Percentiles rank a stretch among this genome's conserved stretches.
These are phyloP conservation scores for Vanessa atalanta DNA, from an alignment of 1,140 invertebrate species.

Conservation along the genomic window DNA sequence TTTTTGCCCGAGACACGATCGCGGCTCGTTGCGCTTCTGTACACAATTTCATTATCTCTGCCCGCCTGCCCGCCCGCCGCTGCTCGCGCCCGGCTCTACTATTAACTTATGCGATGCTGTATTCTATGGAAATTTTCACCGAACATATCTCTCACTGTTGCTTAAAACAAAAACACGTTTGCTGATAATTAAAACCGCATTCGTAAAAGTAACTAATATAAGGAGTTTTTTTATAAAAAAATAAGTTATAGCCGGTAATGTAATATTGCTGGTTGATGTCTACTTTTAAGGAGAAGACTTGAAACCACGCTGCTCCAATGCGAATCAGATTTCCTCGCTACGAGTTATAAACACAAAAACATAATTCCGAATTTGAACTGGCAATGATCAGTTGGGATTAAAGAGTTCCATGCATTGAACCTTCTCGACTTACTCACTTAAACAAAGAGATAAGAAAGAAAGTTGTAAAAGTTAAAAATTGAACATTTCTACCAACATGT, in stretches of 20 bases:
- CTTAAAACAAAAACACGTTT: constrained; percentile 29
- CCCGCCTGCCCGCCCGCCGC: constrained; percentile 62
- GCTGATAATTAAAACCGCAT: constrained; percentile 22
- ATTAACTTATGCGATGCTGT: constrained; percentile 75
- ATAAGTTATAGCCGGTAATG: too few species aligned
- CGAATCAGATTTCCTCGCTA: too few species aligned
- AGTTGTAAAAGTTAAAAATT: constrained; percentile 3
- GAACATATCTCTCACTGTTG: constrained; percentile 41
- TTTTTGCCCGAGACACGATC: constrained; percentile 80
- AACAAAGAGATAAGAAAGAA: constrained; percentile 1
- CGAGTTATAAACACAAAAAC: background rate
- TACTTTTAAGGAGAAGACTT: too few species aligned
- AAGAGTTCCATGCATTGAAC: too few species aligned
- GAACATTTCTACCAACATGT: constrained; percentile 8
- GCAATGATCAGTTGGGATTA: too few species aligned
- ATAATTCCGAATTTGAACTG: background rate
- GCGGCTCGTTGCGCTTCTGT: constrained; percentile 78
- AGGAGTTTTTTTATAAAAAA: too few species aligned
- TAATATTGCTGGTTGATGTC: too few species aligned
- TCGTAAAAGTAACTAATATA: background rate
- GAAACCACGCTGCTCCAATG: too few species aligned
- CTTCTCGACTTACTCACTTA: background rate
- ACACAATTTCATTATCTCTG: constrained; percentile 80
- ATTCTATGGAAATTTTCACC: constrained; percentile 64
- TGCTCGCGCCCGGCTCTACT: constrained; percentile 61